Evolutionary conservation across 1,140 invertebrate species (phyloP).

Genomic region (Druon quercuslanigerum): DNA sequence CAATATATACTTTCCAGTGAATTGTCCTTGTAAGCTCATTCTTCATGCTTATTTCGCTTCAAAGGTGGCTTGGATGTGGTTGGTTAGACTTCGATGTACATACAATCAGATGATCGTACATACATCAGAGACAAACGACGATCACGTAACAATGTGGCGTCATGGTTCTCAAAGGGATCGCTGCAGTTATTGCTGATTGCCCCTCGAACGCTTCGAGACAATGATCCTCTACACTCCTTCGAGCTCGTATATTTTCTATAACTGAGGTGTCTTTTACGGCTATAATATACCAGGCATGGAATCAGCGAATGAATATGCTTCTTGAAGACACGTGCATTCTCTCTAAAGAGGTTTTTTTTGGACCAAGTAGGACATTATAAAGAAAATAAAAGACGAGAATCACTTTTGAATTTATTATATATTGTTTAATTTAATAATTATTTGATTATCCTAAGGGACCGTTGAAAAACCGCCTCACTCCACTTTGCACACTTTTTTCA

Average conservation of each 20-base stretch:
- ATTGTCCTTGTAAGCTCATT: not conserved
- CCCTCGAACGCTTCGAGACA: constrained; percentile 43
- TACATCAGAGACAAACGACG: constrained; percentile 62
- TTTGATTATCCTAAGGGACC: too few species aligned
- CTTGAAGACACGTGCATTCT: not conserved
- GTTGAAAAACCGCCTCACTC: too few species aligned
- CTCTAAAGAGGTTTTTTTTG: not conserved
- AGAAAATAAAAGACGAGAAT: not conserved
- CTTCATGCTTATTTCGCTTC: not conserved
- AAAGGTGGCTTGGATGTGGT: not conserved
- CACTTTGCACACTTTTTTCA: too few species aligned
- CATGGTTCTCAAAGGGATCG: constrained; percentile 54
- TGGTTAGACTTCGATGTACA: not conserved
- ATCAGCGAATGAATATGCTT: constrained; percentile 2
- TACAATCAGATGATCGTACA: constrained; percentile 11
- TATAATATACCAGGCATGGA: not conserved
- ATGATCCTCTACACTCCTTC: constrained; percentile 46
- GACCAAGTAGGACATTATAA: not conserved
- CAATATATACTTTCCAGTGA: not conserved
- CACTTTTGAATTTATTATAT: too few species aligned
- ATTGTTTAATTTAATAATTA: too few species aligned
- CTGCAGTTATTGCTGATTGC: constrained; percentile 60
- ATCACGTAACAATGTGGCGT: constrained; percentile 63
- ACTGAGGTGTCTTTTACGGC: constrained; percentile 3
- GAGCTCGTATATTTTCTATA: constrained; percentile 24